These are phyloP conservation scores for Chelonoidis abingdonii DNA, from an alignment of 2,113 vertebrate genomes.

Conservation along the genomic window DNA sequence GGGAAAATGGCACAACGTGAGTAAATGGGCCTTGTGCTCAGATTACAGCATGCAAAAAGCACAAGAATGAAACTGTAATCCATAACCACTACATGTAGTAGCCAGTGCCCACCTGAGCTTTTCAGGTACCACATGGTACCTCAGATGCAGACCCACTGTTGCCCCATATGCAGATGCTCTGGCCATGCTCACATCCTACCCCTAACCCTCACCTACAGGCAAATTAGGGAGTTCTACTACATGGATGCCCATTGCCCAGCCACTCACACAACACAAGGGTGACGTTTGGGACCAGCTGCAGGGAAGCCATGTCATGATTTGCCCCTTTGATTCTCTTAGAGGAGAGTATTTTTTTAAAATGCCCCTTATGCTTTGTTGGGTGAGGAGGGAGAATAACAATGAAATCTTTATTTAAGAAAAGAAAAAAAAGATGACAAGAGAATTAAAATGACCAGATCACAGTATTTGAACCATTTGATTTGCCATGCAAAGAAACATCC, in stretches of 20 bases:
- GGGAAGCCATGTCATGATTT: rapidly evolving
- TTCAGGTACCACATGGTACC: background rate
- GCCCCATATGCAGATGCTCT: background rate
- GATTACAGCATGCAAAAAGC: background rate
- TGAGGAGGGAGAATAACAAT: background rate
- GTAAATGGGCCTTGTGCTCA: background rate
- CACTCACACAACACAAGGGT: background rate
- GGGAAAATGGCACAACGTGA: background rate
- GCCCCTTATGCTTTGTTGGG: background rate
- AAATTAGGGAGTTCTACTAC: background rate
- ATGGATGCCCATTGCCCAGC: background rate
- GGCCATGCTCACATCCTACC: background rate
- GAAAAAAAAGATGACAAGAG: background rate
- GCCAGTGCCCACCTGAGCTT: background rate
- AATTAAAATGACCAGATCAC: background rate
- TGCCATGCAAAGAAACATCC: background rate
- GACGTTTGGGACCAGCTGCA: background rate
- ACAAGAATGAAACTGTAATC: background rate
- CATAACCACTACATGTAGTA: background rate
- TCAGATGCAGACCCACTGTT: background rate
- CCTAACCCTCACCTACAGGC: background rate
- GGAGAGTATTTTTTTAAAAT: background rate
- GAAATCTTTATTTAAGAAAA: background rate
- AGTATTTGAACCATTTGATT: background rate
- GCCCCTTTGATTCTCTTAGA: background rate